A percentile compares a stretch with the other conserved stretches of the same genome.
These are phyloP conservation scores for Excalfactoria chinensis DNA, from an alignment of 2,113 vertebrate genomes.

Conservation along the genomic window DNA sequence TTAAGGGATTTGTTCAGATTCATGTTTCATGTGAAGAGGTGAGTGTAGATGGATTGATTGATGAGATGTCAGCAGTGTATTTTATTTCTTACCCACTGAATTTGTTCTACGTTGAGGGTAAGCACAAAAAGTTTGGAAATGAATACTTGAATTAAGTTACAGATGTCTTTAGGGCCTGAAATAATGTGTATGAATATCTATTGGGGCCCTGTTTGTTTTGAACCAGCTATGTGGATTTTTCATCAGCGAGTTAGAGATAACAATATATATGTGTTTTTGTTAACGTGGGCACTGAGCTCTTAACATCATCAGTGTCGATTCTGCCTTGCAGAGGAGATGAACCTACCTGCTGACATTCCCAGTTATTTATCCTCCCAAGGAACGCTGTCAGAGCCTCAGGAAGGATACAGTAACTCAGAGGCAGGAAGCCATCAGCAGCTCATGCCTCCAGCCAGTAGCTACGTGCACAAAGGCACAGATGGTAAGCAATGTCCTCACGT, in stretches of 20 bases:
- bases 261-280: not conserved
- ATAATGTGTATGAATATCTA: not conserved
- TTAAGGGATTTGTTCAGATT: not conserved
- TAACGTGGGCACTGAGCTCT: not conserved
- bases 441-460: constrained; percentile 90
- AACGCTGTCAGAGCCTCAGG: constrained; percentile 94
- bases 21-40: not conserved
- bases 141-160: not conserved
- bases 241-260: not conserved
- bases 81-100: not conserved
- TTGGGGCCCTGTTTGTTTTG: not conserved
- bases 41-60: not conserved
- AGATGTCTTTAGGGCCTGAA: not conserved
- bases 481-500: constrained; percentile 71
- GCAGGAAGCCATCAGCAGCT: constrained; percentile 97
- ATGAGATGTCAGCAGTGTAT: not conserved
- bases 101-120: not conserved
- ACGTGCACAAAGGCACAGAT: constrained; percentile 88
- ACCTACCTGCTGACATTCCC: constrained; percentile 94
- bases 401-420: constrained; percentile 95
- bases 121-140: not conserved
- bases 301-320: not conserved
- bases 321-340: constrained; percentile 90
- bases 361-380: constrained; percentile 98
- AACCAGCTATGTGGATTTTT: not conserved